Evolutionary conservation across 2,888 invertebrate species (phyloP).

Genomic region (Sepioteuthis lessoniana): DNA sequence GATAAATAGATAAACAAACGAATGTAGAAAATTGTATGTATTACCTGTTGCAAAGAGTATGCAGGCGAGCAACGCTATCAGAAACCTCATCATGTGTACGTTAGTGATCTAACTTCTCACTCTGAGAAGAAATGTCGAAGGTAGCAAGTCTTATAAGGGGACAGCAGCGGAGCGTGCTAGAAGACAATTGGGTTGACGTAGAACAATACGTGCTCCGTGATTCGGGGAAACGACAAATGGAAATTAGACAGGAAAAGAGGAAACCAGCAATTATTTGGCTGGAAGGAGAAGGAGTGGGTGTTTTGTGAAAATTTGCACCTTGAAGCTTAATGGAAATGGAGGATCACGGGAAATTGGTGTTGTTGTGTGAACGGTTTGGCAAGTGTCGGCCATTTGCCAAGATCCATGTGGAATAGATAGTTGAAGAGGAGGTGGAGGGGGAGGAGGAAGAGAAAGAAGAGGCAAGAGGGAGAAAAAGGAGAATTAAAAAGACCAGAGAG

Average conservation of each 20-base stretch:
- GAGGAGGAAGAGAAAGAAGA: background rate
- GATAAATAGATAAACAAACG: background rate
- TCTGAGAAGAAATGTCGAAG: background rate
- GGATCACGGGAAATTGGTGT: background rate
- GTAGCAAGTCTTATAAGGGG: slow-evolving; percentile 14
- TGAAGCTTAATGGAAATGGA: slow-evolving; percentile 12
- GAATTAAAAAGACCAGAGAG: no score
- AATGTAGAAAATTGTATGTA: background rate
- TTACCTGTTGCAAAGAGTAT: background rate
- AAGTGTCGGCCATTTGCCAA: slow-evolving; percentile 33
- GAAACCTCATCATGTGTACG: slow-evolving; percentile 13
- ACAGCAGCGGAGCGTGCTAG: background rate
- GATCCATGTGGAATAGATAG: background rate
- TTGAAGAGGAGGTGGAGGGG: background rate
- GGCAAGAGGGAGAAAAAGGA: background rate
- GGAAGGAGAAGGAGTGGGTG: background rate
- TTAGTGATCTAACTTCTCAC: background rate
- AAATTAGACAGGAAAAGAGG: background rate
- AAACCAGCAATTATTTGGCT: background rate
- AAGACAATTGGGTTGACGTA: background rate
- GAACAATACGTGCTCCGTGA: background rate
- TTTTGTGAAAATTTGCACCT: slow-evolving; percentile 8
- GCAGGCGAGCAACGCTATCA: slow-evolving; percentile 33
- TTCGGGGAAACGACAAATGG: background rate
- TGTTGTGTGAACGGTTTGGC: background rate